phyloP scores from a whole-genome alignment of 2,888 invertebrate genomes.

The Hylaea fasciaria region DNA sequence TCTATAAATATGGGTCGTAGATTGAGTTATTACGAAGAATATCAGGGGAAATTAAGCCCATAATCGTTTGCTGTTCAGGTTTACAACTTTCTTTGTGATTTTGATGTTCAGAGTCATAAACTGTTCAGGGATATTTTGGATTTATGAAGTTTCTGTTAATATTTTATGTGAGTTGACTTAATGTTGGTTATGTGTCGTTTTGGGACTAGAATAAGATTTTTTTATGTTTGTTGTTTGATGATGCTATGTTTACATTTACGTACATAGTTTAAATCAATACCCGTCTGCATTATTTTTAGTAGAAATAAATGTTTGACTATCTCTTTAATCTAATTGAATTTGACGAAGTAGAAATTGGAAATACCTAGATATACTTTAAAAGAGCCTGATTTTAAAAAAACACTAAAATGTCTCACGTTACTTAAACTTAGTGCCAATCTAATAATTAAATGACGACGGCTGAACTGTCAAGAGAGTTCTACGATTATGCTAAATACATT shows the following conservation, averaged over 20 bases:
- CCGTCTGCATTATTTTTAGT: background rate
- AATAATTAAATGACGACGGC: too few species aligned
- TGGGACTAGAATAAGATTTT: slow-evolving; percentile 21
- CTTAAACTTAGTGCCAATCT: too few species aligned
- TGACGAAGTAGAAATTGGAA: too few species aligned
- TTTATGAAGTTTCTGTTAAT: slow-evolving; percentile 23
- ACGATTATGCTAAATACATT: background rate
- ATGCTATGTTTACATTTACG: slow-evolving; percentile 9
- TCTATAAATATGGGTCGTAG: slow-evolving; percentile 2
- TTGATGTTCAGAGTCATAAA: slow-evolving; percentile 24
- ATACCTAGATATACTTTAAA: too few species aligned
- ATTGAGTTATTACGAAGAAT: slow-evolving; percentile 9
- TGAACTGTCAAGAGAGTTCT: too few species aligned
- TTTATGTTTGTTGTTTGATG: slow-evolving; percentile 22
- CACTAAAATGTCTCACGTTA: too few species aligned
- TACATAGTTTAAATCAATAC: slow-evolving; percentile 15
- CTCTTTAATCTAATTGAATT: too few species aligned
- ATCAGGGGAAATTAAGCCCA: slow-evolving; percentile 17
- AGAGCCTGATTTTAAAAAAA: too few species aligned
- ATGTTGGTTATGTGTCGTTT: slow-evolving; percentile 22
- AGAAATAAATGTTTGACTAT: too few species aligned
- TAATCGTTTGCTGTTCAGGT: slow-evolving; percentile 13
- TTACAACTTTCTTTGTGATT: slow-evolving; percentile 24
- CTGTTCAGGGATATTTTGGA: slow-evolving; percentile 20
- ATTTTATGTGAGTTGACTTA: slow-evolving; percentile 24